Percentiles rank a stretch among this genome's conserved stretches.
phyloP scores from a whole-genome alignment of 2,797 vertebrate genomes.

The Chrysocyon brachyurus region DNA sequence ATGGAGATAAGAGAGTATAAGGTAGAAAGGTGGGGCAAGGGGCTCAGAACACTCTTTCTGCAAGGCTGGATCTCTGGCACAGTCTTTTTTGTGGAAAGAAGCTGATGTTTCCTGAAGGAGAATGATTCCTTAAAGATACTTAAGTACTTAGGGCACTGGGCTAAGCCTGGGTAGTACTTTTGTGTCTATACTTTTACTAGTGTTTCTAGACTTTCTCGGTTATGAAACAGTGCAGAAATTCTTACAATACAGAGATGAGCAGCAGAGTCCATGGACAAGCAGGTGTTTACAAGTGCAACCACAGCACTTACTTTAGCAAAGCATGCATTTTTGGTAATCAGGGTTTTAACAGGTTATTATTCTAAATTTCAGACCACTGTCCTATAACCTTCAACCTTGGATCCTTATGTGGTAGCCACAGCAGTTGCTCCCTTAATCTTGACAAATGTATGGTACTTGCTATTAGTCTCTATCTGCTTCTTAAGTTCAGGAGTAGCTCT shows the following conservation, averaged over 20 bases:
- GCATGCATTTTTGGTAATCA: background rate
- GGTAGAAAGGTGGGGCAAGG: background rate
- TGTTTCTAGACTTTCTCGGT: conserved; percentile 26
- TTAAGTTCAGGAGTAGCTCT: background rate
- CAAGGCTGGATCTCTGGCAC: background rate
- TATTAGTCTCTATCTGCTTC: background rate
- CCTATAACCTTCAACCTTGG: background rate
- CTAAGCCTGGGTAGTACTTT: background rate
- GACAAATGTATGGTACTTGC: background rate
- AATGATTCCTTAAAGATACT: background rate
- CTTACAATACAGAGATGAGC: background rate
- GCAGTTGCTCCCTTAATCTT: conserved; percentile 5
- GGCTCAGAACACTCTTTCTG: background rate
- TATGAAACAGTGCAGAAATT: background rate
- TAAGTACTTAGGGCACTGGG: background rate
- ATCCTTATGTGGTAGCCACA: conserved; percentile 24
- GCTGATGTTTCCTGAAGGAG: background rate
- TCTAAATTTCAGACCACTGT: background rate
- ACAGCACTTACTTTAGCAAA: background rate
- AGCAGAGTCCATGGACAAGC: background rate
- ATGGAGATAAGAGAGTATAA: background rate
- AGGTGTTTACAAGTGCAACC: background rate
- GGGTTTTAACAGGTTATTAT: background rate
- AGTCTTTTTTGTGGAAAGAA: background rate
- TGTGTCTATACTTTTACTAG: background rate